Conservation (phyloP, 2,888 invertebrate species). For the Zaprionus lineosus region DNA sequence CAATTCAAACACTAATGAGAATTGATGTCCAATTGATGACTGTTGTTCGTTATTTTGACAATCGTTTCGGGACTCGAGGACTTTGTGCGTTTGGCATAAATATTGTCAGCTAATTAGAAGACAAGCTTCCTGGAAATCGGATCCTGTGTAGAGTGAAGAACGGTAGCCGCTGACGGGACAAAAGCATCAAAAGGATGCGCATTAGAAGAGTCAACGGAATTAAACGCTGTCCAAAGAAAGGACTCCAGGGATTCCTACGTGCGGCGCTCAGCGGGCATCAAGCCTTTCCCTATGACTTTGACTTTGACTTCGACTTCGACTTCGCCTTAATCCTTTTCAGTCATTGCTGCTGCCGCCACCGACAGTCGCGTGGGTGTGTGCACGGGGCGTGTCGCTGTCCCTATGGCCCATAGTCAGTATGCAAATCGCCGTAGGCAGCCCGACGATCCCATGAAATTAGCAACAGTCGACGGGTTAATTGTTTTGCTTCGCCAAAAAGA, state of each 20-base stretch:
- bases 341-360: slow-evolving; percentile 48
- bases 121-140: slow-evolving; percentile 45
- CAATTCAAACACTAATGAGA: slow-evolving; percentile 78
- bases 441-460: slow-evolving; percentile 69
- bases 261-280: slow-evolving; percentile 41
- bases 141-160: slow-evolving; percentile 13
- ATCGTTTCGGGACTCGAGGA: slow-evolving; percentile 33
- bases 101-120: slow-evolving; percentile 62
- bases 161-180: slow-evolving; percentile 52
- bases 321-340: slow-evolving; percentile 17
- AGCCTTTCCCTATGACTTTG: no score
- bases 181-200: slow-evolving; percentile 30
- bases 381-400: slow-evolving; percentile 49
- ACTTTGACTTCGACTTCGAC: neutral
- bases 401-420: slow-evolving; percentile 51
- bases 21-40: slow-evolving; percentile 66
- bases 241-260: slow-evolving; percentile 17
- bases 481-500: slow-evolving; percentile 38
- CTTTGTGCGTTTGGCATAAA: slow-evolving; percentile 33
- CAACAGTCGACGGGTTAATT: slow-evolving; percentile 77
- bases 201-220: slow-evolving; percentile 32
- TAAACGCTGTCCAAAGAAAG: slow-evolving; percentile 17
- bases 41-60: slow-evolving; percentile 76
- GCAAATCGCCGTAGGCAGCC: slow-evolving; percentile 46
- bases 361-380: slow-evolving; percentile 58